phyloP scores from a whole-genome alignment of 2,797 vertebrate genomes.

The Pampus argenteus region DNA sequence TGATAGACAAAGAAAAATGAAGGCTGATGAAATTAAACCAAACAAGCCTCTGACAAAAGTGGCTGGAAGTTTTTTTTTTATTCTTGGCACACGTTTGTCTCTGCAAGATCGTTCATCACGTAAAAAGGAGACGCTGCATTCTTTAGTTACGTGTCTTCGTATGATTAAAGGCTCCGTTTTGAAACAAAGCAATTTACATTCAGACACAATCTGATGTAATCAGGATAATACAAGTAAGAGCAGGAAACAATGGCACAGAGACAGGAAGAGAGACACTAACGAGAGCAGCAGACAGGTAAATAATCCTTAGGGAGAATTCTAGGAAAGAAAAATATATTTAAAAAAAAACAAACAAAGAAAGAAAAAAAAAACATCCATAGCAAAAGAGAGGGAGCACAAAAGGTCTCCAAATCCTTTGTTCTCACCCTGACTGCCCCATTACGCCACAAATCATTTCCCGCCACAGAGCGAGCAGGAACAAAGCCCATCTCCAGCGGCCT shows the following conservation, averaged over 20 bases:
- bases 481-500: conserved; percentile 33
- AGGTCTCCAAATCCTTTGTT: conserved; percentile 42
- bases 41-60: conserved; percentile 25
- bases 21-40: neutral
- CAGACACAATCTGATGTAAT: conserved; percentile 10
- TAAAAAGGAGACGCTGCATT: neutral
- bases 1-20: conserved; percentile 25
- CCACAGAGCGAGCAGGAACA: conserved; percentile 42
- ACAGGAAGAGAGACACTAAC: conserved; percentile 21
- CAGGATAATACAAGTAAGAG: conserved; percentile 16
- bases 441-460: conserved; percentile 42
- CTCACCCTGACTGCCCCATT: neutral
- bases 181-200: neutral
- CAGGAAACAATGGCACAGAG: conserved; percentile 9
- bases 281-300: neutral
- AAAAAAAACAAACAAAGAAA: too few species aligned
- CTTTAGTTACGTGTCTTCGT: neutral
- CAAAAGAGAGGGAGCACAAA: conserved; percentile 9
- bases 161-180: conserved; percentile 10
- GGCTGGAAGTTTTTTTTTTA: neutral
- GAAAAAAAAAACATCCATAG: neutral
- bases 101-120: neutral
- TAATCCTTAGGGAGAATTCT: neutral
- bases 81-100: neutral
- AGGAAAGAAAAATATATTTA: neutral